Percentiles rank a stretch among this genome's conserved stretches.
These are phyloP conservation scores for Melinaea marsaeus DNA, from an alignment of 2,888 invertebrate species.

Conservation along the genomic window DNA sequence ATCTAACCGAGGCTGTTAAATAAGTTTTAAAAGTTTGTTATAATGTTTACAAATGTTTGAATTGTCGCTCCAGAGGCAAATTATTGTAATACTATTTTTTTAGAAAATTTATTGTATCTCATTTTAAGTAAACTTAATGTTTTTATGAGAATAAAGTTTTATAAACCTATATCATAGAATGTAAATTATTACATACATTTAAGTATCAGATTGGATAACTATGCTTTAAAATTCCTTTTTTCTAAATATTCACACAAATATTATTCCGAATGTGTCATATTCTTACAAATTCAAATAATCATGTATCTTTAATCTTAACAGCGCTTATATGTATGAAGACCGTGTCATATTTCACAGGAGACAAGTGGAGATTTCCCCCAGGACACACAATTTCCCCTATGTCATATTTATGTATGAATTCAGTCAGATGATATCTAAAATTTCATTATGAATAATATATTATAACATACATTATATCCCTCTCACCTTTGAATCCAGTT, in stretches of 20 bases:
- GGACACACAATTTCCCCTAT: conserved; percentile 40
- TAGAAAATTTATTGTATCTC: too few species aligned
- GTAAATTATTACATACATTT: too few species aligned
- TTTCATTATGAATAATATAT: conserved; percentile 8
- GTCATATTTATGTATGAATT: conserved; percentile 22
- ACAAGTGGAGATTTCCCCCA: conserved; percentile 45
- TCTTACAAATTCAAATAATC: conserved; percentile 7
- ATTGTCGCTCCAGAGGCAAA: too few species aligned
- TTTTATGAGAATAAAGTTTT: too few species aligned
- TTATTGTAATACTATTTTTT: too few species aligned
- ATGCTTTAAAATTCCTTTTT: not conserved
- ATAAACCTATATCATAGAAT: too few species aligned
- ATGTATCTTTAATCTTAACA: not conserved
- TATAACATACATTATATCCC: not conserved
- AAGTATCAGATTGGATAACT: too few species aligned
- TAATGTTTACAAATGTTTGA: too few species aligned
- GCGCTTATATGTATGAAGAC: conserved; percentile 14
- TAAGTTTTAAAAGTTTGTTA: too few species aligned
- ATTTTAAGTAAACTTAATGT: too few species aligned
- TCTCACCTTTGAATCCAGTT: too few species aligned
- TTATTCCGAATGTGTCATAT: not conserved
- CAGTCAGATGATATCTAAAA: not conserved
- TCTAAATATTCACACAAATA: not conserved
- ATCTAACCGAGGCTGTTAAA: too few species aligned
- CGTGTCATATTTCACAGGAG: conserved; percentile 42